Evolutionary conservation across 1,140 invertebrate species (phyloP), one percentile per base, ranked within the genome.

Genomic region (Apis laboriosa): DNA sequence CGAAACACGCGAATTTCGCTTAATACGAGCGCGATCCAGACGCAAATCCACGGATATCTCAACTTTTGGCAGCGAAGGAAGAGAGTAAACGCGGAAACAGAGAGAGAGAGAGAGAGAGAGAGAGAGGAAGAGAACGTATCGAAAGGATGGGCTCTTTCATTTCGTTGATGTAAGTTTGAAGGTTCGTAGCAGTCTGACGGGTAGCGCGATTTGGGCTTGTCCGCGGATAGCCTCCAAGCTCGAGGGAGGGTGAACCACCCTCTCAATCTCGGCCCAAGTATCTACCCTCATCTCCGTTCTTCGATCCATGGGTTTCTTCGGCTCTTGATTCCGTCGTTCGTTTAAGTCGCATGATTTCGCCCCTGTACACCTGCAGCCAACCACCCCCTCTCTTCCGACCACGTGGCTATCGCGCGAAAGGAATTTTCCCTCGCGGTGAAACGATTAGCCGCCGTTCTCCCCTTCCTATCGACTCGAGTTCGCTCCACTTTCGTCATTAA

Each of bases 91-190:
- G 9, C 55, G 28, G 17, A 28, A 24, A 64, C 49, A 63, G 43
- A 53, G 68, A 19, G 49, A 49, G 19, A 51, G 61, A 53, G 68
- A 19, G 49, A 49, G 19, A 51, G 61, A 15, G 17, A 43, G 60
- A n/a, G 63, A 17, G 21, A 17, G 28, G 49, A 34, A 58, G 17
- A 79, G 58, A 80, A 74, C 55, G 55, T 17, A 61, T 15, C 11
- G 13, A 1, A 49, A 55, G 78, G 58, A 21, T 70, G 5, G 71
- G 88, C 90, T 77, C 75, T 92, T 89, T 92, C 91, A 91, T 93
- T 93, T 92, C 85, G 87, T 90, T 92, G 90, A 92, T 91, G 90
- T 88, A 91, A 93, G 89, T 92, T 93, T 92, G 89, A 93, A 90
- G 88, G 83, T 91, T 88, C 81, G 71, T 63, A 89, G 34, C 0